These are phyloP conservation scores for Peromyscus californicus DNA, from an alignment of 2,113 vertebrate species.

Conservation along the genomic window DNA sequence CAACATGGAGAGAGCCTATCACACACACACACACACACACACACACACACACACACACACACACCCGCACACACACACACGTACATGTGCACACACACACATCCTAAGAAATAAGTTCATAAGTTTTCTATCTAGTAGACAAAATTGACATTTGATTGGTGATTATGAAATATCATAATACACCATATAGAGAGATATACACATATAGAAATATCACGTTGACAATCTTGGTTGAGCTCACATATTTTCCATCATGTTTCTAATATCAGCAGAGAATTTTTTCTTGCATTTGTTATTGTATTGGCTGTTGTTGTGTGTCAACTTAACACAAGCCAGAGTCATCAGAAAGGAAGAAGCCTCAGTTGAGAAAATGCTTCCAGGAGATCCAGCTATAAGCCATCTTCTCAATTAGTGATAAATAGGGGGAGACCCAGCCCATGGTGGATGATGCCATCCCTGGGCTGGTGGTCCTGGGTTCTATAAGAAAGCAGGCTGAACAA, in stretches of 20 bases:
- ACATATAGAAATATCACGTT: background rate
- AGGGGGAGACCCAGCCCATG: too few species aligned
- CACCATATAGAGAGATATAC: background rate
- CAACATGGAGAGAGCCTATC: background rate
- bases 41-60: background rate
- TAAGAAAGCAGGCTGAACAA: too few species aligned
- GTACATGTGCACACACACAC: background rate
- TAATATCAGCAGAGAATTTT: background rate
- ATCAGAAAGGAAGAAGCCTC: too few species aligned
- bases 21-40: background rate
- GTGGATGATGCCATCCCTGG: too few species aligned
- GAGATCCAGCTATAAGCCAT: too few species aligned
- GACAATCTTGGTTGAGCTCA: background rate
- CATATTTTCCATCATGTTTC: background rate
- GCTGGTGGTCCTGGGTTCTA: too few species aligned
- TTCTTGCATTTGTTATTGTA: background rate
- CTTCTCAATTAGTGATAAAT: too few species aligned
- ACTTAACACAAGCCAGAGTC: too few species aligned
- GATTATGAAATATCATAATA: background rate
- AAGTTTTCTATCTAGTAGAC: background rate
- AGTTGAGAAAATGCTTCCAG: too few species aligned
- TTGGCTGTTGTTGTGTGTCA: too few species aligned
- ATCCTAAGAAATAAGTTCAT: slow-evolving; percentile 1
- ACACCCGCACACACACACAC: background rate
- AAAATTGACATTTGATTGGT: background rate